phyloP scores from a whole-genome alignment of 2,888 invertebrate species.

The Tuta absoluta region DNA sequence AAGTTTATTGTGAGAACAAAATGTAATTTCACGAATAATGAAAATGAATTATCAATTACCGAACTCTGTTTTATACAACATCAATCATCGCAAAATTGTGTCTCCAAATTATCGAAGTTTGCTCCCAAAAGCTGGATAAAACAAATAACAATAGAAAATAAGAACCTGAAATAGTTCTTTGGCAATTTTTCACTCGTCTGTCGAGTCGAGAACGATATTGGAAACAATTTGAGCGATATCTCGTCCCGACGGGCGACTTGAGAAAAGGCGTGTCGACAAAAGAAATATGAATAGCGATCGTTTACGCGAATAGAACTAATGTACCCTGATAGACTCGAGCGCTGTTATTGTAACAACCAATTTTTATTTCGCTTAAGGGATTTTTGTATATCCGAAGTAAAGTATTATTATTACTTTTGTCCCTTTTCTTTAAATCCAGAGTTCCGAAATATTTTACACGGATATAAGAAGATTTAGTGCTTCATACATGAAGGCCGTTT shows the following conservation, averaged over 20 bases:
- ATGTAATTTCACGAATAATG: background rate
- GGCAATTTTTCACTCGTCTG: conserved; percentile 53
- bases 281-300: conserved; percentile 56
- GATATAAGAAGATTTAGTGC: no score
- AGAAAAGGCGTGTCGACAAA: conserved; percentile 35
- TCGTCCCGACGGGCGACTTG: conserved; percentile 42
- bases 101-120: background rate
- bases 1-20: no score
- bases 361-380: conserved; percentile 1
- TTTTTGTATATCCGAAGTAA: background rate
- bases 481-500: no score
- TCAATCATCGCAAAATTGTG: background rate
- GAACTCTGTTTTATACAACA: background rate
- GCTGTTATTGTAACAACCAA: conserved; percentile 22
- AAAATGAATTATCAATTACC: conserved; percentile 4
- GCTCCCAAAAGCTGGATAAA: no score
- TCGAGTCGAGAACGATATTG: conserved; percentile 76
- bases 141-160: no score
- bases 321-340: conserved; percentile 39
- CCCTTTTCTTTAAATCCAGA: background rate
- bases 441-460: no score
- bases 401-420: background rate
- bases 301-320: conserved; percentile 40
- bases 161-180: background rate
- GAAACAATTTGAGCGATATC: conserved; percentile 75